Conservation (phyloP, 2,113 vertebrate genomes). For the Leucopternis melanops region DNA sequence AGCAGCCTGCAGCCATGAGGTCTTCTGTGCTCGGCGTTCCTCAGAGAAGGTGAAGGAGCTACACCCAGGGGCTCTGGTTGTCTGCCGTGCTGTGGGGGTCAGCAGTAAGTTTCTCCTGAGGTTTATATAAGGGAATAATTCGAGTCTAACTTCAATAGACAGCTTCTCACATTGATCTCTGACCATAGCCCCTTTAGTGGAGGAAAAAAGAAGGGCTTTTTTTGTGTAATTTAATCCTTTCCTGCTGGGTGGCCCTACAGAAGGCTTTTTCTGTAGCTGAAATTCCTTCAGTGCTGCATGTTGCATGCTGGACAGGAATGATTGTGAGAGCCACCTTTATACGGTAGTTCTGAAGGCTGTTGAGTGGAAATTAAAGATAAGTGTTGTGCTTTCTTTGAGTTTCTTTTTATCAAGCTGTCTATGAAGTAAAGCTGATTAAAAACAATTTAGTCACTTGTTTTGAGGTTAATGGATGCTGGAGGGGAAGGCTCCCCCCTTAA, state of each 20-base stretch:
- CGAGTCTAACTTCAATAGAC: not conserved
- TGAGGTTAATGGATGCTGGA: not conserved
- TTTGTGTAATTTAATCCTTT: constrained; percentile 19
- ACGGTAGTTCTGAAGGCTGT: not conserved
- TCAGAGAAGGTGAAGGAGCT: not conserved
- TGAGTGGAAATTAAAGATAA: constrained; percentile 39
- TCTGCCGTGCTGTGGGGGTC: not conserved
- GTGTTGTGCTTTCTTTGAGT: not conserved
- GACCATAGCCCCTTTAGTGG: not conserved
- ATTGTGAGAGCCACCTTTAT: not conserved
- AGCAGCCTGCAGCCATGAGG: not conserved
- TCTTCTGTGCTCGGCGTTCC: not conserved
- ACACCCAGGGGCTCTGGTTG: accelerated
- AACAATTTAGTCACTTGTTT: constrained; percentile 6
- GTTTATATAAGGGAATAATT: not conserved
- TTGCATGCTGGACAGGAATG: not conserved
- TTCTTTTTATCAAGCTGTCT: constrained; percentile 28
- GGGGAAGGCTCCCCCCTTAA: not conserved
- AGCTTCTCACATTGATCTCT: not conserved
- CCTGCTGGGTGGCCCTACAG: constrained; percentile 26
- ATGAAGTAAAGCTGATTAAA: constrained; percentile 15
- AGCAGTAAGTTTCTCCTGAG: not conserved
- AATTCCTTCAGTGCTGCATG: not conserved
- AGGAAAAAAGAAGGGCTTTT: not conserved
- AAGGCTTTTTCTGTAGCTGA: not conserved